A percentile compares a stretch with the other conserved stretches of the same genome.
Evolutionary conservation across 1,140 invertebrate genomes (phyloP).

Genomic region (Megalopta genalis): DNA sequence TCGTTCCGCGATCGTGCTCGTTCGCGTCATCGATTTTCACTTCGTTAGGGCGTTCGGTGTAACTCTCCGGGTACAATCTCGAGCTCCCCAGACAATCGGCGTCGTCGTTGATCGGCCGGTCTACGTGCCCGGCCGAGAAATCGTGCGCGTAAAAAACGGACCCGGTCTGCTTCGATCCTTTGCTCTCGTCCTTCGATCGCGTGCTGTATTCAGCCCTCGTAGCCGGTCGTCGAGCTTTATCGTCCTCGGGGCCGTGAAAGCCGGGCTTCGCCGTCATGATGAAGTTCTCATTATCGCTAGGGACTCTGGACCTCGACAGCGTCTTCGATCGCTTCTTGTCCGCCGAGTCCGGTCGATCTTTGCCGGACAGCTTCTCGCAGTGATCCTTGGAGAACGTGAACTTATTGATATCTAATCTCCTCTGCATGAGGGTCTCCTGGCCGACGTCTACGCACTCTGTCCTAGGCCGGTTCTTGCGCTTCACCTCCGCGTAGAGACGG

Average conservation of each 20-base stretch:
- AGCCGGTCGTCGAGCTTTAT: not conserved
- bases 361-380: slow-evolving; percentile 40
- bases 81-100: slow-evolving; percentile 47
- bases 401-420: slow-evolving; percentile 49
- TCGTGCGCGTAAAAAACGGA: slow-evolving; percentile 30
- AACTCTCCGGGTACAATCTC: slow-evolving; percentile 50
- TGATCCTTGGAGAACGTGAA: slow-evolving; percentile 55
- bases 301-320: slow-evolving; percentile 23
- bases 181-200: slow-evolving; percentile 7
- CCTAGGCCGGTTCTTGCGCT: slow-evolving; percentile 44
- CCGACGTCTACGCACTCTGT: slow-evolving; percentile 14
- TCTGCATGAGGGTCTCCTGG: slow-evolving; percentile 33
- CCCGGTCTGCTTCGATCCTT: not conserved
- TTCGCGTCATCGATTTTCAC: not conserved
- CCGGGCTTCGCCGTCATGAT: slow-evolving; percentile 63
- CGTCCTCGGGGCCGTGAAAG: slow-evolving; percentile 35
- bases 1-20: not conserved
- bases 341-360: slow-evolving; percentile 31
- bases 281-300: slow-evolving; percentile 68
- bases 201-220: not conserved
- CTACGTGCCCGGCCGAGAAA: not conserved
- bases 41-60: slow-evolving; percentile 25
- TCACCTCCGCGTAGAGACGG: slow-evolving; percentile 56
- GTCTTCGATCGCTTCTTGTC: slow-evolving; percentile 44
- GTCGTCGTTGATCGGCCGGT: slow-evolving; percentile 9